Base-by-base conservation (phyloP, 1,140 invertebrate species). In the Bathynomus jamesi region DNA sequence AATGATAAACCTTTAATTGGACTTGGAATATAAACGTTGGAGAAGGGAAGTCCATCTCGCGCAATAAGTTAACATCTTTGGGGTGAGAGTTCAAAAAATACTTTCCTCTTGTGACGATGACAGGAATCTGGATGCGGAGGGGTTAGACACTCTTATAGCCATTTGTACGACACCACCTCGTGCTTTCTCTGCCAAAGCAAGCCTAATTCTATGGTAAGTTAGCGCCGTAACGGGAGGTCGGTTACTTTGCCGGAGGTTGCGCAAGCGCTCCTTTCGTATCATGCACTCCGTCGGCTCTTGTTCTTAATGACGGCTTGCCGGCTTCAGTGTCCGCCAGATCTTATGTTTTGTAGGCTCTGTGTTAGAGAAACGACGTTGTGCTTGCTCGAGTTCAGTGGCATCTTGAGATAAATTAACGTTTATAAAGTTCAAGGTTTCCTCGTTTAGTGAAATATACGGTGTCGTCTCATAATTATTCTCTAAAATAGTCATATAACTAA, bases 111-210 rank as follows among this genome's bases (percentile, higher is more conserved):
- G 76, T 81, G 83, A 82, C 80, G 82, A 78, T 81, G 83, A 80
- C 82, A 84, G 80, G 83, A 83, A 67, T 76, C 81, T 75, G 83
- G 82, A 72, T 73, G 79, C 74, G 82, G 82, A 73, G 79, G 82
- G 75, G 80, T 83, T 78, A 81, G 82, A 72, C 81, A 84, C 76
- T 83, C 83, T 75, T 82, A 83, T 80, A 81, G 82, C 77, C 82
- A 83, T 71, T 65, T 78, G 73, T 70, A 82, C 81, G 76, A 81
- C 82, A 78, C 80, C 75, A 82, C 82, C 71, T 82, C 81, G 77
- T 84, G 81, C 79, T 81, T 83, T 53, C 79, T 82, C 72, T 82
- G 75, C 78, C 73, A 74, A 71, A 81, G 83, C 73, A 82, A 83
- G 73, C 81, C 83, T 72, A 81, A 82, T 71, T 85, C 84, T 7